A percentile compares a stretch with the other conserved stretches of the same genome.
These are phyloP conservation scores for Zaprionus davidi DNA, from an alignment of 1,140 invertebrate genomes.

Conservation along the genomic window DNA sequence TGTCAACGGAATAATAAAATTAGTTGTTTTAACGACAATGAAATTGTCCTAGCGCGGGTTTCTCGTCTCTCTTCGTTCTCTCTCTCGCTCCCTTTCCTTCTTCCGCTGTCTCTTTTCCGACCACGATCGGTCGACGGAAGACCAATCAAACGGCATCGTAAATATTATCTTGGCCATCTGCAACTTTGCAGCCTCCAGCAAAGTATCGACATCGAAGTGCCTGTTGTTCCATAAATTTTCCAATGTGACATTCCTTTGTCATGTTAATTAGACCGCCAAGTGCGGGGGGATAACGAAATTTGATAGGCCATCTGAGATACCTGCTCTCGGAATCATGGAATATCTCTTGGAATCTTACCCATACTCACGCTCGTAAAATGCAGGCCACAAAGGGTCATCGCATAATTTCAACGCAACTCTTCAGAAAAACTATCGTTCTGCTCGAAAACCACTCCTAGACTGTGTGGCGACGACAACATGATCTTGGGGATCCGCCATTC, in stretches of 20 bases:
- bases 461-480: slow-evolving; percentile 64
- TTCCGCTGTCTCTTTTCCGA: slow-evolving; percentile 47
- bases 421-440: slow-evolving; percentile 42
- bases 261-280: slow-evolving; percentile 83
- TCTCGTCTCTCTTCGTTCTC: background rate
- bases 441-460: slow-evolving; percentile 48
- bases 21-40: slow-evolving; percentile 78
- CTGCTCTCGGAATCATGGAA: slow-evolving; percentile 58
- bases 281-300: slow-evolving; percentile 59
- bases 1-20: slow-evolving; percentile 81
- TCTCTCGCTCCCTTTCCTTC: slow-evolving; percentile 9
- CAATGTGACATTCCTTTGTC: slow-evolving; percentile 81
- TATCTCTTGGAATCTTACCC: slow-evolving; percentile 10
- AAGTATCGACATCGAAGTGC: slow-evolving; percentile 51
- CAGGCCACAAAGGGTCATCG: slow-evolving; percentile 43
- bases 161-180: slow-evolving; percentile 77
- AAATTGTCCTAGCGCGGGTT: slow-evolving; percentile 54
- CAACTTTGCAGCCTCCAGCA: slow-evolving; percentile 55
- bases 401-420: background rate
- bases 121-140: slow-evolving; percentile 40
- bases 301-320: slow-evolving; percentile 75
- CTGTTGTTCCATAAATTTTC: slow-evolving; percentile 69
- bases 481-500: slow-evolving; percentile 39
- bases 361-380: slow-evolving; percentile 53
- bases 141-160: slow-evolving; percentile 80